Base-by-base conservation (phyloP, 2,888 invertebrate genomes). In the Willowsia nigromaculata region DNA sequence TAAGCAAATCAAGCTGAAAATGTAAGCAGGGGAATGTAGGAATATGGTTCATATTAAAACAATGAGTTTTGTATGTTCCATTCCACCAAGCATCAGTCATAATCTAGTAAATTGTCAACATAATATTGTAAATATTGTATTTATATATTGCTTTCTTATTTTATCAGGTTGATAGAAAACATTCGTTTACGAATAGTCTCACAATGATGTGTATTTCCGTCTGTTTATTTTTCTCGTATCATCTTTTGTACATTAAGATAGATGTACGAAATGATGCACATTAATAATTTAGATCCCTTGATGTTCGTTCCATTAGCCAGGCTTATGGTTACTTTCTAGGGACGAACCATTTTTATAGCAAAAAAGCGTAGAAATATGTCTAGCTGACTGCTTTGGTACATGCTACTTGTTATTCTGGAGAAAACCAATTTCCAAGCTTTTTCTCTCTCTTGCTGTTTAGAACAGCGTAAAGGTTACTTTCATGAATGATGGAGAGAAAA, bases 221-320 rank as follows among this genome's bases (percentile, higher is more conserved):
- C 5, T 37, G 43, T n/a, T n/a, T n/a, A 3, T 13, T 6, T 13
- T 43, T 9, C 43, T 43, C 6, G 43, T 43, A 13, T 43, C 43
- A 43, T 9, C 1, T 43, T 18, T 1, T 53, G 62, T 68, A 22
- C 68, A 40, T 18, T 68, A 40, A 43, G 22, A 47, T 62, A n/a
- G n/a, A n/a, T 68, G 71, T 47, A 71, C 71, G 22, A 43, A 68
- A 71, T 71, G 40, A 47, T 71, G 1, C 43, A 25, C 47, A 47
- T 92, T 92, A 92, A 92, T 92, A 92, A 92, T 92, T 92, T 90
- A 92, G 90, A 90, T 90, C 89, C 86, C 89, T 92, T 92, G 92
- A 92, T 92, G 92, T 91, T 85, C 85, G 68, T 91, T 91, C 92
- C 92, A 92, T 92, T 92, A 92, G 90, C 86, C 33, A 59, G 18